phyloP scores from a whole-genome alignment of 30 jellyfish, hydroid and myxozoan genomes.

The Clytia hemisphaerica region DNA sequence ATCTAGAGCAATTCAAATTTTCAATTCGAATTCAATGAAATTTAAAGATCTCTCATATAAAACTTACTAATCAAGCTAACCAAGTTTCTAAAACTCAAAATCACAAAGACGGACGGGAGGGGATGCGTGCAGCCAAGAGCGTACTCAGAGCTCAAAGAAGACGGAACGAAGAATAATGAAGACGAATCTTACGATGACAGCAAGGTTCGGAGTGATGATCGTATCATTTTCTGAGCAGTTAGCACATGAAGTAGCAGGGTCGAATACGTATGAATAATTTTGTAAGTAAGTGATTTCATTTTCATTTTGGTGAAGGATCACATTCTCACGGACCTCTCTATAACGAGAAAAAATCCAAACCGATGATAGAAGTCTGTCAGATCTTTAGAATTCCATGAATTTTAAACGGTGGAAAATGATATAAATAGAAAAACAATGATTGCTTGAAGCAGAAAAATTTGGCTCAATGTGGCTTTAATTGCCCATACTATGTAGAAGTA shows the following conservation, averaged over 20 bases:
- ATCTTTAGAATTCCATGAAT: neutral
- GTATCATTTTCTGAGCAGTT: constrained; percentile 73
- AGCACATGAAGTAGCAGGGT: constrained; percentile 54
- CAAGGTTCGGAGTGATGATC: constrained; percentile 58
- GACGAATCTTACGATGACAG: constrained; percentile 53
- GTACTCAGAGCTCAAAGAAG: too few species aligned
- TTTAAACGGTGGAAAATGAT: neutral
- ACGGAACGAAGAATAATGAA: too few species aligned
- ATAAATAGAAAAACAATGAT: neutral
- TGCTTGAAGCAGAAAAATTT: neutral
- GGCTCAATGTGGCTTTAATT: too few species aligned
- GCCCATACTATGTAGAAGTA: constrained; percentile 40
- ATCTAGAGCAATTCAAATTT: too few species aligned
- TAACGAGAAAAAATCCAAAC: too few species aligned
- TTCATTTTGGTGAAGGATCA: constrained; percentile 30
- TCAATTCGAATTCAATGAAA: too few species aligned
- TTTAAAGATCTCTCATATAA: too few species aligned
- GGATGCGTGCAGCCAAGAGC: too few species aligned
- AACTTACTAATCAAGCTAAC: too few species aligned
- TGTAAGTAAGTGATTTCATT: constrained; percentile 58
- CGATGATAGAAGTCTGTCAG: too few species aligned
- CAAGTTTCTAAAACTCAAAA: too few species aligned
- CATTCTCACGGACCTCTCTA: constrained; percentile 33
- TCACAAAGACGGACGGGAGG: too few species aligned
- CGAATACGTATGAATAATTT: constrained; percentile 68